These are phyloP conservation scores for Onychomys leucogaster DNA, from an alignment of 2,797 vertebrate species.

Conservation along the genomic window DNA sequence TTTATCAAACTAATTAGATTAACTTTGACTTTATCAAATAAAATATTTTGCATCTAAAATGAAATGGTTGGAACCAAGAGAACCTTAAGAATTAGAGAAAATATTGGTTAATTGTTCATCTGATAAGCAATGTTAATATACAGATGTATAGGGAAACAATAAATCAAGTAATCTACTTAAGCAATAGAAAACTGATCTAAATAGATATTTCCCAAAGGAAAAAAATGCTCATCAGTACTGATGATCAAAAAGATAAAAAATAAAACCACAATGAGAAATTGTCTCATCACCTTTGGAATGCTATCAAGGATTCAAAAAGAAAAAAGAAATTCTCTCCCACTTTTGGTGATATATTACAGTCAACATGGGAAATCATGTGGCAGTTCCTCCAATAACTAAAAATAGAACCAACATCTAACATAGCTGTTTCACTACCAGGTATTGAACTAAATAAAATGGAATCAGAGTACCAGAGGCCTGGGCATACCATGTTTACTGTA, in stretches of 20 bases:
- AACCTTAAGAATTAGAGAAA: neutral
- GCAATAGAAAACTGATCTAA: neutral
- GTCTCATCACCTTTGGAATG: neutral
- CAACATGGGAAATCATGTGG: neutral
- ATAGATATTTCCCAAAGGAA: neutral
- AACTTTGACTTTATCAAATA: neutral
- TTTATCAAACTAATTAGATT: neutral
- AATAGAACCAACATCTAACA: neutral
- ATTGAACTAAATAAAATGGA: neutral
- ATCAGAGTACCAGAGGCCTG: neutral
- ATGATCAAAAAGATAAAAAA: neutral
- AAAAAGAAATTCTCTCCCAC: neutral
- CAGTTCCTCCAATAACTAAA: neutral
- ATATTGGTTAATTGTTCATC: neutral
- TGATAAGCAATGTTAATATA: neutral
- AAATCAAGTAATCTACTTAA: neutral
- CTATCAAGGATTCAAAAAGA: neutral
- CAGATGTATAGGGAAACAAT: neutral
- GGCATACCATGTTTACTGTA: neutral
- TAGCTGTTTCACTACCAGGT: neutral
- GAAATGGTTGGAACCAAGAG: neutral
- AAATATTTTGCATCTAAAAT: neutral
- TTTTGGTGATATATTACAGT: too few species aligned
- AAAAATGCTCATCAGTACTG: neutral
- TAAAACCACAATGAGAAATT: neutral